phyloP scores from a whole-genome alignment of 2,113 vertebrate genomes.

The Sarotherodon lohbergeri region DNA sequence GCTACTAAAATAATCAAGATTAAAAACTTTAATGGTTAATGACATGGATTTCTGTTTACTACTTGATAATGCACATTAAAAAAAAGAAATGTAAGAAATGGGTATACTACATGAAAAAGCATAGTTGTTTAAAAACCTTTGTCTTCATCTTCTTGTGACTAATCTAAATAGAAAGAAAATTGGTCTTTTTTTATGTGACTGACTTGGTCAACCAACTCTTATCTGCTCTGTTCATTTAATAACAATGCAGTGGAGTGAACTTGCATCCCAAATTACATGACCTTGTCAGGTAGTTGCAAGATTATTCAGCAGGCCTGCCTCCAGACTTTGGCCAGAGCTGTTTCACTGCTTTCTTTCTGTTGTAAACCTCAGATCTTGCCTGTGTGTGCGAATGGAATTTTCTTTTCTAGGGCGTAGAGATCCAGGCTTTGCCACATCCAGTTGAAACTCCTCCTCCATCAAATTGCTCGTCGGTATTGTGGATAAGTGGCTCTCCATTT shows the following conservation, averaged over 20 bases:
- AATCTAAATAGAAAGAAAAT: background rate
- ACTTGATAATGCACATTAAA: background rate
- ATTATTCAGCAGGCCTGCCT: background rate
- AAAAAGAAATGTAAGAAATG: background rate
- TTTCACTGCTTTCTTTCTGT: background rate
- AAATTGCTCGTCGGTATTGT: background rate
- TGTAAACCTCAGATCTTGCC: background rate
- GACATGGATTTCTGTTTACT: background rate
- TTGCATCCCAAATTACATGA: background rate
- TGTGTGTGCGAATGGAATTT: background rate
- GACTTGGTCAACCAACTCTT: background rate
- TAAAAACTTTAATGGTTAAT: background rate
- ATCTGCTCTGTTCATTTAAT: background rate
- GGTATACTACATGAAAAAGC: background rate
- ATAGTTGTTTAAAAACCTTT: background rate
- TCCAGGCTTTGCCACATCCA: background rate
- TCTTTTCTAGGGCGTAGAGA: background rate
- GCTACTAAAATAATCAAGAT: background rate
- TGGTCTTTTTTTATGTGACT: background rate
- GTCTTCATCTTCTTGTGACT: background rate
- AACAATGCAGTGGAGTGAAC: background rate
- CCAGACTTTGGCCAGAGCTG: background rate
- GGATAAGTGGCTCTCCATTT: constrained; percentile 33
- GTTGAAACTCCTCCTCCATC: background rate
- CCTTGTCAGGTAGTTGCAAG: background rate